Evolutionary conservation across 2,113 vertebrate genomes (phyloP).

Genomic region (Notarius quadriscutis): DNA sequence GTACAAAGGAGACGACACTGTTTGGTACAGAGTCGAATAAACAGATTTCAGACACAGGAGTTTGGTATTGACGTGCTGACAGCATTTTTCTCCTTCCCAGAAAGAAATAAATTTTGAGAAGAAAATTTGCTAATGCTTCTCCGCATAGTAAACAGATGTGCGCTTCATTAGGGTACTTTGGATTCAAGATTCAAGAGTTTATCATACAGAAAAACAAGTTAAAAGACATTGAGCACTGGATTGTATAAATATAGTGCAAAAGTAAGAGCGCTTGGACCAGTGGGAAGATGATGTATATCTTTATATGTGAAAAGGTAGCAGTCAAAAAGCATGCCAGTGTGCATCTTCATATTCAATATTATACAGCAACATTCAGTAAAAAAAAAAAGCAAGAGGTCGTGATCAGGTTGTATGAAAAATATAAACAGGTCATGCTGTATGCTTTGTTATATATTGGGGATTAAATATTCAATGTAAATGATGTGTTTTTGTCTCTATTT

Average conservation of each 20-base stretch:
- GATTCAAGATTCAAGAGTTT: background rate
- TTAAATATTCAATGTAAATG: background rate
- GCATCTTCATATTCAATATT: background rate
- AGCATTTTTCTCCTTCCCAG: background rate
- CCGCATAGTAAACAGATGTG: slow-evolving; percentile 17
- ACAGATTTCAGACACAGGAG: slow-evolving; percentile 1
- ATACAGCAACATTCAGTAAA: background rate
- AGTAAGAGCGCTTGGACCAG: too few relatives aligned
- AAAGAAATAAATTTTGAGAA: slow-evolving; percentile 1
- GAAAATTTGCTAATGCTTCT: slow-evolving; percentile 29
- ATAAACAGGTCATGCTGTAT: background rate
- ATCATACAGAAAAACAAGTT: background rate
- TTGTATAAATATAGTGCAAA: background rate
- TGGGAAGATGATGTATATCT: background rate
- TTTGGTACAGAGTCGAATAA: background rate
- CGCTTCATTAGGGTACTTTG: slow-evolving; percentile 18
- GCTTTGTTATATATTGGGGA: background rate
- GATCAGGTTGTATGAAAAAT: slow-evolving; percentile 3
- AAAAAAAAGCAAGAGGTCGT: background rate
- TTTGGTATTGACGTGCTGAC: background rate
- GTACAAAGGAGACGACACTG: too few relatives aligned
- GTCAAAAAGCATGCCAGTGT: background rate
- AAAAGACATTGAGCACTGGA: background rate
- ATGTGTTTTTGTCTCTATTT: slow-evolving; percentile 7
- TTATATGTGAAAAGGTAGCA: background rate